Base-by-base conservation (phyloP, 2,113 vertebrate genomes). In the Oreamnos americanus region DNA sequence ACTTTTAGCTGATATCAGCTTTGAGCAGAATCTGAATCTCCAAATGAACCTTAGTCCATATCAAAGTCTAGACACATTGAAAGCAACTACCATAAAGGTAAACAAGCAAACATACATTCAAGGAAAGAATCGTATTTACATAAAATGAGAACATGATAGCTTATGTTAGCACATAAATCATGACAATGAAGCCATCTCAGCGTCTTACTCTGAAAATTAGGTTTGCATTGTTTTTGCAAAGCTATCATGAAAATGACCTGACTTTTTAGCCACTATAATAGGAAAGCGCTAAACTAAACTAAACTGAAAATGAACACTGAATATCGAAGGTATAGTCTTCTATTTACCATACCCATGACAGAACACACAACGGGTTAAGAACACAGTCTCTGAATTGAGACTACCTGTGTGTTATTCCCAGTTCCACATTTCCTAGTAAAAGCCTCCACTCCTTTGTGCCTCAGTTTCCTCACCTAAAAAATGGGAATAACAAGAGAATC, bases 31-130 rank as follows among this genome's bases (percentile, higher is more conserved):
- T 95, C 51, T 85, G 53, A 93, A 94, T 71, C 33, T 86, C 94
- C 88, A 94, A 91, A 91, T 36, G 71, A 95, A 93, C 58, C 58
- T 92, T 39, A 94, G 71, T 88, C 64, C 74, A 97, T 97, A 97
- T 78, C 93, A 86, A 97, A 83, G 71, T 87, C 49, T 67, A 88
- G 74, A 86, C 74, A 95, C 51, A 91, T 28, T 39, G 14, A 89
- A 96, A 92, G 57, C 49, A 84, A 97, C 33, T 87, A 55, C 26
- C 26, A 85, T 26, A 94, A 3, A 51, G 51, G n/a, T 58, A 91
- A 90, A 91, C 16, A 86, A 49, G 49, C 5, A 95, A 82, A 94
- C 9, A 45, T 30, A 83, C 43, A 94, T 84, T 95, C 53, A 67
- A 76, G 4, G 39, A 51, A 58, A 94, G 93, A 85, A 43, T 17